These are phyloP conservation scores for Peromyscus maniculatus DNA, from an alignment of 2,113 vertebrate genomes.

Conservation along the genomic window DNA sequence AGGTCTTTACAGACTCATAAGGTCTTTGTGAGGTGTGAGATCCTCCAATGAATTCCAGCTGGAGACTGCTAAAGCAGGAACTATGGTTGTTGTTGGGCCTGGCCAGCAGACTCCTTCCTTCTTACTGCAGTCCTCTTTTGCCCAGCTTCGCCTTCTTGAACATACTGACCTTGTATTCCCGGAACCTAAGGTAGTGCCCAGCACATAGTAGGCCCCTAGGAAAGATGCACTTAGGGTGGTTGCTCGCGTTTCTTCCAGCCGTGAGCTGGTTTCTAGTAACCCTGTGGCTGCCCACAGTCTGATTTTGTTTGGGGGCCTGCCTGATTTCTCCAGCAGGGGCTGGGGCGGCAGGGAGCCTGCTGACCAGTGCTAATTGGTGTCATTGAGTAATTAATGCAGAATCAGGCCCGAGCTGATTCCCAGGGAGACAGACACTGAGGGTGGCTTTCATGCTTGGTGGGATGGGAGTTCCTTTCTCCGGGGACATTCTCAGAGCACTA, in stretches of 20 bases:
- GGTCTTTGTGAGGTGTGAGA: not conserved
- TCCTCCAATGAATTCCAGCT: constrained; percentile 1
- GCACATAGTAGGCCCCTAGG: constrained; percentile 12
- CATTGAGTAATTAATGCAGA: constrained; percentile 79
- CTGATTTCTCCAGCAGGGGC: constrained; percentile 39
- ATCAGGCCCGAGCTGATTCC: constrained; percentile 60
- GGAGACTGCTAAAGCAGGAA: not conserved
- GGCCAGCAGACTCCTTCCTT: not conserved
- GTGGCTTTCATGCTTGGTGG: constrained; percentile 63
- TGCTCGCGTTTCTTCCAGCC: not conserved
- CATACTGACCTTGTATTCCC: not conserved
- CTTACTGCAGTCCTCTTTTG: not conserved
- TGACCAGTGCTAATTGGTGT: constrained; percentile 76
- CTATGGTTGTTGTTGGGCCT: not conserved
- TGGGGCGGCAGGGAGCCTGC: constrained; percentile 64
- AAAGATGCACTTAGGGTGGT: not conserved
- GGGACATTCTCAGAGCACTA: constrained; percentile 32
- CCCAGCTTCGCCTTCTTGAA: not conserved
- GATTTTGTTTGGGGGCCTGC: constrained; percentile 62
- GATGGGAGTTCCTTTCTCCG: constrained; percentile 70
- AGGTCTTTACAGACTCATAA: not conserved
- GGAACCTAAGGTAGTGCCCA: not conserved
- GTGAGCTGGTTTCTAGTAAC: not conserved
- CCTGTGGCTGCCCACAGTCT: not conserved
- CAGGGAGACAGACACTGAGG: constrained; percentile 65